Base-by-base conservation (phyloP, 2,797 vertebrate genomes). In the Paratrypauchen microcephalus region DNA sequence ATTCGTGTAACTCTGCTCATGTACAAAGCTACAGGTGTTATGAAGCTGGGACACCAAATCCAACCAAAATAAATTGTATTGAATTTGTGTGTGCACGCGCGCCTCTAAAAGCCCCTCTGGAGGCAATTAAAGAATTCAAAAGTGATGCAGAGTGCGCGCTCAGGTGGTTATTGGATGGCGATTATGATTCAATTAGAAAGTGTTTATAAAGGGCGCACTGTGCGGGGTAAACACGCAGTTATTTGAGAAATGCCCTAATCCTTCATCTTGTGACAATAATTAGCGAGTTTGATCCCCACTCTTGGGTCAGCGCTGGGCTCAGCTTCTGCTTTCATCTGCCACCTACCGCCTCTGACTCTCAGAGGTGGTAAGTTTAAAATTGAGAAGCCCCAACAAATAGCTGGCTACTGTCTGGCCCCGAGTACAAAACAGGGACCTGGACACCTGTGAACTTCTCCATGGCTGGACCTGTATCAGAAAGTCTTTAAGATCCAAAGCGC, bases 101-200 rank as follows among this genome's bases (percentile, higher is more conserved):
- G 72, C 68, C 45, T 16, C 71, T 84, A 83, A 86, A 88, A 69
- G 78, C 56, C 48, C 74, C 81, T 41, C 70, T 68, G 68, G 63
- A 72, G 91, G 92, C 93, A 95, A 95, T 96, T 95, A 97, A 94
- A 95, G 91, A 94, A 95, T 94, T 94, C 94, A 96, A 92, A 95
- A 94, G 90, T 88, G 93, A 92, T 92, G 93, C 88, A 81, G 92
- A 94, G 93, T 92, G 88, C 94, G 93, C 91, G 88, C 93, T 89
- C 91, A 87, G 89, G 94, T 87, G 88, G 95, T 95, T 94, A 97
- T 99, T 96, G 87, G 94, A 97, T 95, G 93, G 95, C 93, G 95
- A 98, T 99, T 97, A 98, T 94, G 95, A 97, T 95, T 97, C 96
- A 97, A 99, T 99, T 97, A 98, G 94, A 96, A 99, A 95, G 95